Percentiles rank a stretch among this genome's conserved stretches.
Evolutionary conservation across 2,113 vertebrate species (phyloP).

Genomic region (Callionymus lyra): DNA sequence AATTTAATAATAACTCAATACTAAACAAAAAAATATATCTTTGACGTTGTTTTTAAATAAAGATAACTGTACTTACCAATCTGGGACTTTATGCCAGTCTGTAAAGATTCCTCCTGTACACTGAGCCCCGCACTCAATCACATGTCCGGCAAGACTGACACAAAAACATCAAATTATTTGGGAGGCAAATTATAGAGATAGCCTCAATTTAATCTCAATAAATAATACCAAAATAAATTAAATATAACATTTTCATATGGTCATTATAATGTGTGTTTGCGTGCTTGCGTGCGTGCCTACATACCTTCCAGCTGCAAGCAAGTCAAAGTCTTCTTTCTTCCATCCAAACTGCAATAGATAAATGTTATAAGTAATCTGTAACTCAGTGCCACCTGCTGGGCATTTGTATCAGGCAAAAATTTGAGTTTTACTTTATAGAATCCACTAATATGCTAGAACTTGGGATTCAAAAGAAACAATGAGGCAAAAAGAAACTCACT

Average conservation of each 20-base stretch:
- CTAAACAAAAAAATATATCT: too few species aligned
- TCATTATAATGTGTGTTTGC: too few species aligned
- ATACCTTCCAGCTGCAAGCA: constrained; percentile 82
- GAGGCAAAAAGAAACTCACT: constrained; percentile 40
- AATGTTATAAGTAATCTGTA: background rate
- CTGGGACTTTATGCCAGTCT: constrained; percentile 75
- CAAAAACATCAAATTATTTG: background rate
- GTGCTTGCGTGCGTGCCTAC: too few species aligned
- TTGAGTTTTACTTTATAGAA: too few species aligned
- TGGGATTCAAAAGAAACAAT: background rate
- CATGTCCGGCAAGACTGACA: constrained; percentile 75
- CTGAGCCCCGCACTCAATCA: constrained; percentile 81
- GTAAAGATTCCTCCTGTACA: constrained; percentile 83
- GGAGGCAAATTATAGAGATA: background rate
- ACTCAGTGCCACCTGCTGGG: background rate
- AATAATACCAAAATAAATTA: background rate
- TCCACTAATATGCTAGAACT: background rate
- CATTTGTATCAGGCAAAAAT: too few species aligned
- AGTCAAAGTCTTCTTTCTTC: constrained; percentile 71
- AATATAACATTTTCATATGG: too few species aligned
- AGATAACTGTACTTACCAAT: constrained; percentile 70
- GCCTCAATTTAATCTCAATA: background rate
- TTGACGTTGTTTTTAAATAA: too few species aligned
- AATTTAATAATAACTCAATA: too few species aligned
- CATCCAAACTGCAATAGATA: constrained; percentile 74